Evolutionary conservation across 2,888 invertebrate genomes (phyloP), one percentile per base, ranked within the genome.

Genomic region (Tetramorium bicarinatum): DNA sequence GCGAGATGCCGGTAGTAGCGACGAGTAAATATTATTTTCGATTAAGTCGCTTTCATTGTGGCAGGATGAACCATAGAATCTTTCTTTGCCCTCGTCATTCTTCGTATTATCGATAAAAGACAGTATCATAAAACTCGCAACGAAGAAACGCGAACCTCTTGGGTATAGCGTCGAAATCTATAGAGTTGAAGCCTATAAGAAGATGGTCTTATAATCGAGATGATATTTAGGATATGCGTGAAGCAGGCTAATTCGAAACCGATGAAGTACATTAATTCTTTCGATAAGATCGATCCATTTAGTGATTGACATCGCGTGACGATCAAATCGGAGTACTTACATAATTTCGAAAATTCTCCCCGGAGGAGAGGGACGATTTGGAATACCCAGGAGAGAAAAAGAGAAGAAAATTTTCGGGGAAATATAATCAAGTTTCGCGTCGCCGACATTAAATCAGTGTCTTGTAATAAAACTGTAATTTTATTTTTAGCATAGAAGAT

Each of bases 261-360:
- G 75, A 84, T 67, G 72, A 41, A 41, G 69, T 86, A 49, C 25
- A 90, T 90, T 90, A 89, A 90, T 86, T 82, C 85, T 74, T 83
- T 67, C 71, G 49, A 72, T 75, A 86, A 85, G 74, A 89, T 89
- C 86, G 87, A 88, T 85, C 90, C 90, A 93, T 92, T 92, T 92
- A 89, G 86, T 91, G 93, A 93, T 93, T 92, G 91, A 89, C 91
- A 85, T 92, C 85, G 91, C 92, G 91, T 92, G 92, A 91, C 90
- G 77, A 79, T 82, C 76, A 71, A 21, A 67, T 71, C 67, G 61
- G 61, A 71, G 66, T 76, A 81, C 81, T 91, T 91, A 89, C 75
- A 77, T 87, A 90, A 91, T 88, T 88, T 83, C 47, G n/a, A 64
- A 77, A 86, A 86, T 72, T 88, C 77, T 77, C 87, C 81, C 79